A percentile compares a stretch with the other conserved stretches of the same genome.
Conservation (phyloP, 2,113 vertebrate species). For the Calonectris borealis region DNA sequence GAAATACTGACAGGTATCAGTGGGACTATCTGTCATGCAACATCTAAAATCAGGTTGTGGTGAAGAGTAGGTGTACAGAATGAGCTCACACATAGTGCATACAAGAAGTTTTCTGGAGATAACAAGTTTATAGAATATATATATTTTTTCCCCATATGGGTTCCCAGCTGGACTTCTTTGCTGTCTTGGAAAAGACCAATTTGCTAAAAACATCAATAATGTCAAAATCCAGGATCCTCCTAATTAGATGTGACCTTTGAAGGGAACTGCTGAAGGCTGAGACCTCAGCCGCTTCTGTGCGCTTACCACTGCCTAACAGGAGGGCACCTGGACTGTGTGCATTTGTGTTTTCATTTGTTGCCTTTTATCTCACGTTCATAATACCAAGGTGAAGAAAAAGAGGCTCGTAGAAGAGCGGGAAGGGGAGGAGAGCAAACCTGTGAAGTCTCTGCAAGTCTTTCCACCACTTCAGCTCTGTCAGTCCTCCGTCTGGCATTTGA, state of each 20-base stretch:
- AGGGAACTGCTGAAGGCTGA: neutral
- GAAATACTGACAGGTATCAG: neutral
- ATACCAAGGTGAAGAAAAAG: neutral
- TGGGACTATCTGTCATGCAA: neutral
- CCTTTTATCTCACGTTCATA: neutral
- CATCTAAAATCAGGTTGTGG: constrained; percentile 22
- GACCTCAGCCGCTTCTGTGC: neutral
- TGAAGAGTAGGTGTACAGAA: constrained; percentile 27
- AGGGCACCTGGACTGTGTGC: neutral
- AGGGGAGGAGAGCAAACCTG: neutral
- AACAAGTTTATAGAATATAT: constrained; percentile 49
- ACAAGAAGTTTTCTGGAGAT: constrained; percentile 33
- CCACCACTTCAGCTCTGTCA: neutral
- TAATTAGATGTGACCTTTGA: constrained; percentile 23
- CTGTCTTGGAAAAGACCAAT: constrained; percentile 33
- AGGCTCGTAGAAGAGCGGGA: neutral
- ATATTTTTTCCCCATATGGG: constrained; percentile 52
- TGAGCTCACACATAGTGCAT: neutral
- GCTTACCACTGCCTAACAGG: neutral
- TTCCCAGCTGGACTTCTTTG: constrained; percentile 55
- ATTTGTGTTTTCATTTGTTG: neutral
- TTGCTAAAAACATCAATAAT: constrained; percentile 33
- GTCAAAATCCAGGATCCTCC: neutral
- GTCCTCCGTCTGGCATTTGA: neutral
- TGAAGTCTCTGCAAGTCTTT: neutral